phyloP scores from a whole-genome alignment of 2,113 vertebrate species.

The Plestiodon gilberti region DNA sequence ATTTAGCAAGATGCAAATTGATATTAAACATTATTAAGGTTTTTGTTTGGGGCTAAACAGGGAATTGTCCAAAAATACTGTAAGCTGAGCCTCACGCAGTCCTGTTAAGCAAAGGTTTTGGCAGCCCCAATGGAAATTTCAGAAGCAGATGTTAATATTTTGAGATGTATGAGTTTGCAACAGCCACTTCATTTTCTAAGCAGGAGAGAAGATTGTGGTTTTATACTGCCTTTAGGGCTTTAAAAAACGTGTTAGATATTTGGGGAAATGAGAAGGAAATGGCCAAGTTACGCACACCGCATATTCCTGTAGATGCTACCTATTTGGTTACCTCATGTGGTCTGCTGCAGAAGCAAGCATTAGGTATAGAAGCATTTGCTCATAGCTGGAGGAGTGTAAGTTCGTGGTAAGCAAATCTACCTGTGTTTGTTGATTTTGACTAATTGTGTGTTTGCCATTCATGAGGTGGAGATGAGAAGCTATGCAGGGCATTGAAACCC shows the following conservation, averaged over 20 bases:
- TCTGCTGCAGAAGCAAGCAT: neutral
- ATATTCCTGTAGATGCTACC: conserved; percentile 19
- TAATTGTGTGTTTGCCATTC: neutral
- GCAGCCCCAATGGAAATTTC: conserved; percentile 77
- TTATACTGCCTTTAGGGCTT: conserved; percentile 59
- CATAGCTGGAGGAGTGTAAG: neutral
- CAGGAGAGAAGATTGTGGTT: conserved; percentile 59
- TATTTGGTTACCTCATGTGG: conserved; percentile 33
- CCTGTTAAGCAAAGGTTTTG: conserved; percentile 72
- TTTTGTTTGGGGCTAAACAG: conserved; percentile 56
- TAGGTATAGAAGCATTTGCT: neutral
- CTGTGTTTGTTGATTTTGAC: neutral
- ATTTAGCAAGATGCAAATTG: conserved; percentile 70
- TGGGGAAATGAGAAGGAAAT: conserved; percentile 66
- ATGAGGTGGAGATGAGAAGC: neutral
- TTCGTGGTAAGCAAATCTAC: neutral
- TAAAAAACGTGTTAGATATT: conserved; percentile 42
- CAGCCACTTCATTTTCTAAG: conserved; percentile 74
- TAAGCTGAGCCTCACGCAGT: conserved; percentile 73
- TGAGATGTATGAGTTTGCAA: conserved; percentile 73
- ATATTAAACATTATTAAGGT: conserved; percentile 56
- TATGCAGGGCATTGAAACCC: neutral
- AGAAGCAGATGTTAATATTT: conserved; percentile 81
- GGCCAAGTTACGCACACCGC: conserved; percentile 26
- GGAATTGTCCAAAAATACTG: conserved; percentile 69